phyloP scores from a whole-genome alignment of 2,797 vertebrate genomes.

The Phalloptychus januarius region DNA sequence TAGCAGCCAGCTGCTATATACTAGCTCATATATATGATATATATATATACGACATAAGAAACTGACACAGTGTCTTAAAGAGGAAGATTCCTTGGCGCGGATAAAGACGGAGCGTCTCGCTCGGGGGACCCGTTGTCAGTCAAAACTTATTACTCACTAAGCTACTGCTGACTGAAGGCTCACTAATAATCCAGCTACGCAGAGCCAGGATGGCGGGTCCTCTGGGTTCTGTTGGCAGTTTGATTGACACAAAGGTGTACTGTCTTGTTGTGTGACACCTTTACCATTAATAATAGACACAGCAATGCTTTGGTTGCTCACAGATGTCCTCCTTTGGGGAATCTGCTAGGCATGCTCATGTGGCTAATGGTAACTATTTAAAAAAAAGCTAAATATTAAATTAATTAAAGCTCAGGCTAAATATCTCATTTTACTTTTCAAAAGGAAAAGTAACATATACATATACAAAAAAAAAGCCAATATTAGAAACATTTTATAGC shows the following conservation, averaged over 20 bases:
- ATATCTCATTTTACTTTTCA: neutral
- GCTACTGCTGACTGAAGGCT: slow-evolving; percentile 5
- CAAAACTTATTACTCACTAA: slow-evolving; percentile 5
- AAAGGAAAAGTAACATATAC: neutral
- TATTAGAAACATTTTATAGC: neutral
- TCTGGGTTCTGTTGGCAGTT: slow-evolving; percentile 1
- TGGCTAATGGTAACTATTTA: neutral
- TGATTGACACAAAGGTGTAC: neutral
- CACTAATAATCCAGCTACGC: slow-evolving; percentile 5
- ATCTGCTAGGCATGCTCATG: neutral
- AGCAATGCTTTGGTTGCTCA: neutral
- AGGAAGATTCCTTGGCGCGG: neutral
- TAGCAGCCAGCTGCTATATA: neutral
- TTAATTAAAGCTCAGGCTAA: neutral
- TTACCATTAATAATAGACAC: neutral
- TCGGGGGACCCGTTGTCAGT: neutral
- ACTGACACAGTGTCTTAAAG: neutral
- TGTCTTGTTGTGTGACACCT: neutral
- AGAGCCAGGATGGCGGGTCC: neutral
- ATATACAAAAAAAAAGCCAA: neutral
- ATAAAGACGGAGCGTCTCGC: neutral
- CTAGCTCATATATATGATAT: neutral
- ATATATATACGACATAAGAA: no score
- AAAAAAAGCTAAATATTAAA: neutral
- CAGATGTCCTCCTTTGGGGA: neutral